Percentiles rank a stretch among this genome's conserved stretches.
Conservation (phyloP, 2,113 vertebrate genomes). For the Corythoichthys haematopterus region DNA sequence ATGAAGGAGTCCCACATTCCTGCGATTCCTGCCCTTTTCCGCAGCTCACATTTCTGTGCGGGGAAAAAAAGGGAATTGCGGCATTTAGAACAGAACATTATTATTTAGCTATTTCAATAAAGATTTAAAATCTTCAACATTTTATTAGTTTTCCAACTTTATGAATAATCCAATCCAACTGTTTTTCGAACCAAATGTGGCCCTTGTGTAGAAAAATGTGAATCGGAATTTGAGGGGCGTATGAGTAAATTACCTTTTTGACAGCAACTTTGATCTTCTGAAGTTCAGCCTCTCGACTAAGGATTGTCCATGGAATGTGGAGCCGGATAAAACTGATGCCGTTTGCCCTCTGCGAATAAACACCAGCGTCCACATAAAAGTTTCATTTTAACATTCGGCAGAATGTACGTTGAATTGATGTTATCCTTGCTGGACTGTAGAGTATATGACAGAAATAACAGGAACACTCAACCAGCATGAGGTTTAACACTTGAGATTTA, state of each 20-base stretch:
- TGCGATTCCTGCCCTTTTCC: constrained; percentile 76
- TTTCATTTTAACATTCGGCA: neutral
- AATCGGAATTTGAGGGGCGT: neutral
- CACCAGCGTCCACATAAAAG: constrained; percentile 13
- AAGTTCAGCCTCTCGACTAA: constrained; percentile 92
- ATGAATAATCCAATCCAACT: neutral
- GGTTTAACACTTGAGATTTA: neutral
- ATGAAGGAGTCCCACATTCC: constrained; percentile 73
- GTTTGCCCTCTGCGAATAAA: constrained; percentile 66
- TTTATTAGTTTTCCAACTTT: neutral
- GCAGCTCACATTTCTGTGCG: constrained; percentile 83
- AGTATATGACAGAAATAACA: neutral
- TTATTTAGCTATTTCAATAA: too few relatives aligned
- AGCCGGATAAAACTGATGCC: constrained; percentile 84
- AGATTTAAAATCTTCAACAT: too few relatives aligned
- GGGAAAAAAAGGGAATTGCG: neutral
- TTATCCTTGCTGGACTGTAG: neutral
- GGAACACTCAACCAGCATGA: neutral
- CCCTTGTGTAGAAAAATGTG: neutral
- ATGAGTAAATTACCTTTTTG: constrained; percentile 78
- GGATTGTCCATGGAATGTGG: constrained; percentile 90
- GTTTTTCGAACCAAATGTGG: neutral
- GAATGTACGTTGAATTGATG: neutral
- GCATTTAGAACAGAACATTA: neutral
- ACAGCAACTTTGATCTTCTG: constrained; percentile 97